Base-by-base conservation (phyloP, 2,888 invertebrate genomes). In the Cephus runcator region DNA sequence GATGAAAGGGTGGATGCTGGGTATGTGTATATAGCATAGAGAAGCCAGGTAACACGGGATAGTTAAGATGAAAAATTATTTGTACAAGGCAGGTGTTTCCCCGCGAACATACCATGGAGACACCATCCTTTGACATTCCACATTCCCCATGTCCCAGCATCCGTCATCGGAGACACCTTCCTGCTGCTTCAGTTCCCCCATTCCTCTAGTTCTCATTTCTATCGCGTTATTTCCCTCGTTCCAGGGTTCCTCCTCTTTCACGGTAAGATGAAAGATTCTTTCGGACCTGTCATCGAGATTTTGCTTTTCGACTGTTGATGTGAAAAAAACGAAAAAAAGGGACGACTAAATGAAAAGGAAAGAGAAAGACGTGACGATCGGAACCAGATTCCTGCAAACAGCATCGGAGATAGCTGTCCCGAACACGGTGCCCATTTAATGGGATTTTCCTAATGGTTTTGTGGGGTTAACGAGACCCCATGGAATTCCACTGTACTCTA, bases 11-110 rank as follows among this genome's bases (percentile, higher is more conserved):
- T 71, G 31, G 15, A 34, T 71, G 31, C 71, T 71, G 34, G 23
- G 23, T 56, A 9, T 9, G 34, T 31, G 33, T 71, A 71, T 34
- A 71, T 34, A 31, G 71, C 6, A 34, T 33, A 71, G 34, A 71
- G 71, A 71, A 71, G 23, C 34, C 34, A 71, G 71, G 71, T 34
- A 71, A 71, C 71, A 34, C 33, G 73, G 76, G 81, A 80, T 80
- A 83, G 74, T 83, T 83, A 79, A 81, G 85, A 85, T 86, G 87
- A 87, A 85, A 84, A 86, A 87, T 87, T 84, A 83, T 87, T 86
- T 83, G 80, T 82, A 84, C 83, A 85, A 79, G 81, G 83, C 87
- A 87, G 87, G 87, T 87, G 87, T 85, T 84, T 81, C 78, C 40
- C 76, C 76, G 81, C 76, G 81, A 83, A 81, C 80, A 84, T 81